Evolutionary conservation across 2,797 vertebrate genomes (phyloP).

Genomic region (Platalea minor): DNA sequence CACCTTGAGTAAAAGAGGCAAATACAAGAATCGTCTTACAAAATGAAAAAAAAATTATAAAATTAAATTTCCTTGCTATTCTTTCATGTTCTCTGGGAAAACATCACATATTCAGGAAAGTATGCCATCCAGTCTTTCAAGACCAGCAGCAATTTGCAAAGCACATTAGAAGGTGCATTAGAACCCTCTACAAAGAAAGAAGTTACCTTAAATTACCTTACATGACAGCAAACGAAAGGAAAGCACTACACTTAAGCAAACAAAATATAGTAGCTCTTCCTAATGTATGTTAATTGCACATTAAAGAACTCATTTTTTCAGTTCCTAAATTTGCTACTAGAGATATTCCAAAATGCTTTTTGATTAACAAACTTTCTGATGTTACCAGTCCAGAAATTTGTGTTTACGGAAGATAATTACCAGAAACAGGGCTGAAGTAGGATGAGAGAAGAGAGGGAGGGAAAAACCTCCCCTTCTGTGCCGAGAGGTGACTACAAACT

Average conservation of each 20-base stretch:
- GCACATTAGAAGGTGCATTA: constrained; percentile 47
- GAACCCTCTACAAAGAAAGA: constrained; percentile 49
- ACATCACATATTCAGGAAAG: constrained; percentile 41
- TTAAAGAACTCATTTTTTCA: constrained; percentile 48
- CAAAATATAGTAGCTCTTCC: constrained; percentile 28
- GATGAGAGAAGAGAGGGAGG: neutral
- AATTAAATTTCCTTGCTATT: constrained; percentile 15
- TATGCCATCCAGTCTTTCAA: constrained; percentile 60
- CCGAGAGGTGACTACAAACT: neutral
- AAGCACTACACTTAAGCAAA: constrained; percentile 44
- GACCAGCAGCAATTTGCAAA: constrained; percentile 59
- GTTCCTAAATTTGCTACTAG: constrained; percentile 37
- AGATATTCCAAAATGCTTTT: constrained; percentile 55
- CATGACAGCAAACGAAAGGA: constrained; percentile 42
- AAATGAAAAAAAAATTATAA: neutral
- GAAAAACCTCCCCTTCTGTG: neutral
- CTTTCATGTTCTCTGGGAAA: constrained; percentile 60
- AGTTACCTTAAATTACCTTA: constrained; percentile 56
- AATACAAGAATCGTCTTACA: constrained; percentile 32
- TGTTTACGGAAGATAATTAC: constrained; percentile 58
- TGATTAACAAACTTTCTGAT: constrained; percentile 64
- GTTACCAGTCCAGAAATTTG: constrained; percentile 54
- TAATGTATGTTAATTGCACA: constrained; percentile 53
- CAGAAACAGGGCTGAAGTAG: constrained; percentile 27
- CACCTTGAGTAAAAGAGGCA: constrained; percentile 71